These are phyloP conservation scores for Drosophila helvetica DNA, from an alignment of 2,888 invertebrate genomes.

Conservation along the genomic window DNA sequence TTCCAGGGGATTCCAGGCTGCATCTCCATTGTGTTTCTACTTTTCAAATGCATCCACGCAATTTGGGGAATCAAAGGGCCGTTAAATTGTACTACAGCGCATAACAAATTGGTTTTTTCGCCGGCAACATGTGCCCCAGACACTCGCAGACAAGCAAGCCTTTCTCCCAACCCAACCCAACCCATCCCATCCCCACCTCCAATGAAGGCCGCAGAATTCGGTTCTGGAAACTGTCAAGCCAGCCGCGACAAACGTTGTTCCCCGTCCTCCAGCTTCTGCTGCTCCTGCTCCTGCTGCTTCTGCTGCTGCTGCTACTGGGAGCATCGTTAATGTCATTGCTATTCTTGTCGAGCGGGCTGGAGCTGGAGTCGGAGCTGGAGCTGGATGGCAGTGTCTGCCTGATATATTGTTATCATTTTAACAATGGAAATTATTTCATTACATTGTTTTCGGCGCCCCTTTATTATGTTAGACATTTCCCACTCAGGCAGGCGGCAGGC, in stretches of 20 bases:
- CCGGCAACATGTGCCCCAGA: slow-evolving; percentile 61
- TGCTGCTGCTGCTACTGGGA: slow-evolving; percentile 42
- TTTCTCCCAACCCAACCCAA: slow-evolving; percentile 53
- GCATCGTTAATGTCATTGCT: slow-evolving; percentile 66
- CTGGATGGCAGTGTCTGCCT: slow-evolving; percentile 74
- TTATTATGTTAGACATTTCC: slow-evolving; percentile 70
- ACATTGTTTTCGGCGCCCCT: slow-evolving; percentile 74
- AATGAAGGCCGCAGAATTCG: slow-evolving; percentile 22
- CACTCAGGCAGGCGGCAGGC: neutral
- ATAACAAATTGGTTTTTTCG: slow-evolving; percentile 74
- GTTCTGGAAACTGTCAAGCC: slow-evolving; percentile 61
- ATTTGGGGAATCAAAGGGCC: slow-evolving; percentile 73
- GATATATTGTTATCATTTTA: slow-evolving; percentile 83
- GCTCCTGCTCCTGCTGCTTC: slow-evolving; percentile 41
- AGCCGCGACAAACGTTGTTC: slow-evolving; percentile 54
- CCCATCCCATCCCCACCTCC: neutral
- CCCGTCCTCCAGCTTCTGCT: slow-evolving; percentile 37
- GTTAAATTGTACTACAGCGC: slow-evolving; percentile 69
- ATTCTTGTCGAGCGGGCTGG: slow-evolving; percentile 30
- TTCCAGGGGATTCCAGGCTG: neutral
- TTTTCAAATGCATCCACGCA: slow-evolving; percentile 56
- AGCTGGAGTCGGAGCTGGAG: slow-evolving; percentile 21
- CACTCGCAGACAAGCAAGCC: slow-evolving; percentile 21
- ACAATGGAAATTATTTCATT: slow-evolving; percentile 82
- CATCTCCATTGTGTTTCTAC: slow-evolving; percentile 7